phyloP scores from a whole-genome alignment of 2,888 invertebrate genomes.

The Thecocarcelia acutangulata region DNA sequence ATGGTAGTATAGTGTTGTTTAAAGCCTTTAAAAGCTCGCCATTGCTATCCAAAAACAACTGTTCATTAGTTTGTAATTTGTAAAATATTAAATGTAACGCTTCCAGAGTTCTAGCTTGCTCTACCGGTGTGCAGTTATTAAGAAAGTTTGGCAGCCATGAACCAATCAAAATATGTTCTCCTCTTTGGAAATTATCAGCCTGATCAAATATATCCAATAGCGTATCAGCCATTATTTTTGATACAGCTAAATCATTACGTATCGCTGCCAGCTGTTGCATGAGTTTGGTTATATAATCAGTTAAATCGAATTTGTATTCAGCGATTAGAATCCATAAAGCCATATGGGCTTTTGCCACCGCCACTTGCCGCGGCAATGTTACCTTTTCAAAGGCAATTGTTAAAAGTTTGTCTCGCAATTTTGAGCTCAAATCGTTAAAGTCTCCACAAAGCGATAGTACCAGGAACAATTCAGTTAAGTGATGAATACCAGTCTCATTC shows the following conservation, averaged over 20 bases:
- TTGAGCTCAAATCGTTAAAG: slow-evolving; percentile 76
- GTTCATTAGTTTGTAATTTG: slow-evolving; percentile 71
- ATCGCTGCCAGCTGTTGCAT: slow-evolving; percentile 75
- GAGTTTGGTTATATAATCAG: slow-evolving; percentile 78
- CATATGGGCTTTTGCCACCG: slow-evolving; percentile 80
- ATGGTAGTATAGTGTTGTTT: slow-evolving; percentile 78
- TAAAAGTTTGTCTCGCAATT: slow-evolving; percentile 79
- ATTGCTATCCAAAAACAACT: slow-evolving; percentile 52
- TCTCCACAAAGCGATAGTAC: slow-evolving; percentile 77
- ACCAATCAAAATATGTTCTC: slow-evolving; percentile 77
- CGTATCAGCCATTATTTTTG: slow-evolving; percentile 75
- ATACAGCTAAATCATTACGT: slow-evolving; percentile 76
- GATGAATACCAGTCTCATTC: slow-evolving; percentile 83
- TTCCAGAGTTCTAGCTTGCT: slow-evolving; percentile 79
- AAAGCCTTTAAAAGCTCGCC: slow-evolving; percentile 73
- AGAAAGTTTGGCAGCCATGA: slow-evolving; percentile 80
- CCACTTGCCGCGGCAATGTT: slow-evolving; percentile 75
- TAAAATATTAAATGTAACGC: slow-evolving; percentile 77
- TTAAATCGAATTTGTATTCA: slow-evolving; percentile 77
- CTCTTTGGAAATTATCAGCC: slow-evolving; percentile 75
- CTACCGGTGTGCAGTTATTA: slow-evolving; percentile 75
- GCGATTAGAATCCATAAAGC: slow-evolving; percentile 79
- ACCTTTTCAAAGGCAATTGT: slow-evolving; percentile 79
- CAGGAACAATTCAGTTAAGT: slow-evolving; percentile 82
- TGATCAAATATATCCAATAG: slow-evolving; percentile 76